Percentiles rank a stretch among this genome's conserved stretches.
Conservation (phyloP, 2,888 invertebrate species). For the Tetanocera ferruginea region DNA sequence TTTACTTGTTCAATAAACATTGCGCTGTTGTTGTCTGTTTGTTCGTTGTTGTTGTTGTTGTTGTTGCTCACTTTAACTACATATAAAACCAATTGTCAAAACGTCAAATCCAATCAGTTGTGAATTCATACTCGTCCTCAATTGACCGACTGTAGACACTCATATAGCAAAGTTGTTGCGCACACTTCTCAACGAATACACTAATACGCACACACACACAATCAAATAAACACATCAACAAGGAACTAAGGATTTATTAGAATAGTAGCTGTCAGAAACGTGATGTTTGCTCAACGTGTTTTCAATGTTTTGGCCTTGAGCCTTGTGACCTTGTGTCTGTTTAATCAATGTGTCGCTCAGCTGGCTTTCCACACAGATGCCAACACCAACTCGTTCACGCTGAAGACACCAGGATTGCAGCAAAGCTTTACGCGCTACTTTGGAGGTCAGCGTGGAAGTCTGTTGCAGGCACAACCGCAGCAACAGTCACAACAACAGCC, state of each 20-base stretch:
- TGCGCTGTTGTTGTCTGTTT: neutral
- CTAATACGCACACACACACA: neutral
- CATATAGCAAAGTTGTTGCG: neutral
- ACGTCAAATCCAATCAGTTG: slow-evolving; percentile 40
- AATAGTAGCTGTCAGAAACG: neutral
- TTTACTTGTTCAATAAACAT: neutral
- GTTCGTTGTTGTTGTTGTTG: neutral
- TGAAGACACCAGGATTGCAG: slow-evolving; percentile 67
- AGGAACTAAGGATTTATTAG: neutral
- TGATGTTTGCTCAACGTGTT: slow-evolving; percentile 20
- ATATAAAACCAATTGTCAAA: slow-evolving; percentile 44
- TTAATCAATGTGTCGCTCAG: slow-evolving; percentile 56
- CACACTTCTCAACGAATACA: neutral
- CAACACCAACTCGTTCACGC: slow-evolving; percentile 65
- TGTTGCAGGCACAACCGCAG: slow-evolving; percentile 48
- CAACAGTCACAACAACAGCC: slow-evolving; percentile 47
- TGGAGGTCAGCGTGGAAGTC: slow-evolving; percentile 56
- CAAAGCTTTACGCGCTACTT: slow-evolving; percentile 67
- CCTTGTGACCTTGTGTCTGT: slow-evolving; percentile 46
- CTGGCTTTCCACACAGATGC: slow-evolving; percentile 66
- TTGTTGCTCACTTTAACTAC: neutral
- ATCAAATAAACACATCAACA: neutral
- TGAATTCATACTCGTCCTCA: slow-evolving; percentile 14
- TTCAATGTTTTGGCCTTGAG: slow-evolving; percentile 41
- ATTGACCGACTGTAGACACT: neutral